phyloP scores from a whole-genome alignment of 2,888 invertebrate genomes.

The Rutpela maculata region DNA sequence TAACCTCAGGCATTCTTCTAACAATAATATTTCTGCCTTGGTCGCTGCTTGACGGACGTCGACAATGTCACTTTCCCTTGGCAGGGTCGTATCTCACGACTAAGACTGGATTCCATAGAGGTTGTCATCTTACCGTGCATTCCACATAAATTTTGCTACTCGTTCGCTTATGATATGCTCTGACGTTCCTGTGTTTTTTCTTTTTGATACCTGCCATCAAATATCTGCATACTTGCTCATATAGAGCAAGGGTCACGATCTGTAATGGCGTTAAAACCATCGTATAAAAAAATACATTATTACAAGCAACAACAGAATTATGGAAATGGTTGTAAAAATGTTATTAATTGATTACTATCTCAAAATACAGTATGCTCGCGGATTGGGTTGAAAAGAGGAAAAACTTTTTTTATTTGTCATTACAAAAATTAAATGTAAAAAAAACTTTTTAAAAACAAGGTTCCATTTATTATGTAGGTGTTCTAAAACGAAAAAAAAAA shows the following conservation, averaged over 20 bases:
- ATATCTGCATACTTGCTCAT: constrained; percentile 19
- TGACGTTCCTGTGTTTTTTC: constrained; percentile 40
- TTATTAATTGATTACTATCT: too few species aligned
- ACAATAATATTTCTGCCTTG: constrained; percentile 36
- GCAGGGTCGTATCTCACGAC: constrained; percentile 55
- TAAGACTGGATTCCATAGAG: constrained; percentile 55
- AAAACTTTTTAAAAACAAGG: too few species aligned
- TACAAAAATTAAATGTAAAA: too few species aligned
- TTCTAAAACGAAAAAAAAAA: too few species aligned
- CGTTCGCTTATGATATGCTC: constrained; percentile 47
- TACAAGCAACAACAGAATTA: too few species aligned
- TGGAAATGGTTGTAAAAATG: too few species aligned
- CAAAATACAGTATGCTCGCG: too few species aligned
- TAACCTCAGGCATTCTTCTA: constrained; percentile 33
- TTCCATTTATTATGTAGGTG: too few species aligned
- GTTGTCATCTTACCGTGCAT: constrained; percentile 53
- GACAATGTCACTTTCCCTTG: constrained; percentile 54
- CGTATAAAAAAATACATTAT: too few species aligned
- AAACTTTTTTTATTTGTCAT: too few species aligned
- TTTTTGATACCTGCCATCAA: background rate
- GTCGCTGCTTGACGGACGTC: constrained; percentile 49
- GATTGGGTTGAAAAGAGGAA: too few species aligned
- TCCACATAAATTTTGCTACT: constrained; percentile 53
- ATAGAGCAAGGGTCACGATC: background rate
- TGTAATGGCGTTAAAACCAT: too few species aligned